Evolutionary conservation across 2,113 vertebrate species (phyloP).

Genomic region (Sporophila hypoxantha): DNA sequence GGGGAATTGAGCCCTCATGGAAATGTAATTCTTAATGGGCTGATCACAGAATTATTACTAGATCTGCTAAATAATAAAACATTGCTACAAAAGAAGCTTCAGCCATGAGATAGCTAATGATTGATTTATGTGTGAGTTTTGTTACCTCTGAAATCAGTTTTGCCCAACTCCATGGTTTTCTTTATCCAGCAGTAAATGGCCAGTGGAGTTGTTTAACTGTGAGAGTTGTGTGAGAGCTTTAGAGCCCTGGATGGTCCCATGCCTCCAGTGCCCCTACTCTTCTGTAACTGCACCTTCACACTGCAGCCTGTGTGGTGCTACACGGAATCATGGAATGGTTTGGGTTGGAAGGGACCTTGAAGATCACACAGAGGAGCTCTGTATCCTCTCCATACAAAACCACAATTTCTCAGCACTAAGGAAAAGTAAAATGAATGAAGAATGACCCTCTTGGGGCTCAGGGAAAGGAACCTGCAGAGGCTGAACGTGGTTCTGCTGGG

Average conservation of each 20-base stretch:
- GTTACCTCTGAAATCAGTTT: not conserved
- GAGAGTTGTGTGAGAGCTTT: not conserved
- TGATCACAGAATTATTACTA: not conserved
- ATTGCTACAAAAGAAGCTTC: not conserved
- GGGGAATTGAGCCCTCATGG: not conserved
- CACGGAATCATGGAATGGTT: rapidly evolving
- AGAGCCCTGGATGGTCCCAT: not conserved
- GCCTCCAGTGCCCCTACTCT: rapidly evolving
- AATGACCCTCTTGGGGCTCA: not conserved
- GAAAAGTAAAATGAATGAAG: not conserved
- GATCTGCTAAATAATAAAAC: not conserved
- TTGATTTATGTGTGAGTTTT: not conserved
- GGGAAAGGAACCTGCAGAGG: rapidly evolving
- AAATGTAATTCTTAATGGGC: not conserved
- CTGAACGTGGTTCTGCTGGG: not conserved
- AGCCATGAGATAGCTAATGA: rapidly evolving
- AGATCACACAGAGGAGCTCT: not conserved
- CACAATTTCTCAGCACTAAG: not conserved
- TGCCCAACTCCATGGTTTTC: not conserved
- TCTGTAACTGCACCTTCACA: not conserved
- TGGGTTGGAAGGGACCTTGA: not conserved
- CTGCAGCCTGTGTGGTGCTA: not conserved
- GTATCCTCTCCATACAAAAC: not conserved
- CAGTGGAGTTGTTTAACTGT: not conserved
- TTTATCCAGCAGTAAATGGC: not conserved